These are phyloP conservation scores for Hemiprocne comata DNA, from an alignment of 2,113 vertebrate species.

Conservation along the genomic window DNA sequence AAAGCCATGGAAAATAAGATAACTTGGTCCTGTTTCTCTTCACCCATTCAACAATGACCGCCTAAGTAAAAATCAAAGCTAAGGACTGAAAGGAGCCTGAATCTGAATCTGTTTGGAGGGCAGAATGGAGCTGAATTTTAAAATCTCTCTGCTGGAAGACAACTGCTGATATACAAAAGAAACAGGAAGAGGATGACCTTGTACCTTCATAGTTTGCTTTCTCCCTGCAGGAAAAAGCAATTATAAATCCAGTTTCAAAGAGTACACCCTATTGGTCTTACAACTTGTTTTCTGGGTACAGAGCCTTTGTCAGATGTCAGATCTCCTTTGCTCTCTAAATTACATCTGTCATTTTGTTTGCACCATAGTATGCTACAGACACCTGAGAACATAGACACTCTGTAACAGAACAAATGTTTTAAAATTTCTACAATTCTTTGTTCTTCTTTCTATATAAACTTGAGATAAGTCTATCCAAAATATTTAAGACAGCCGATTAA, in stretches of 20 bases:
- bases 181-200: conserved; percentile 19
- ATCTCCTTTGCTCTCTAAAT: background rate
- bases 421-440: background rate
- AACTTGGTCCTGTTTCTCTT: background rate
- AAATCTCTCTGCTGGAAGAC: background rate
- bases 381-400: background rate
- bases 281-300: background rate
- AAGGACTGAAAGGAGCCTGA: background rate
- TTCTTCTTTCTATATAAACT: background rate
- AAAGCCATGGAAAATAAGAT: background rate
- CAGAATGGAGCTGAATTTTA: background rate
- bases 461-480: background rate
- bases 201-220: background rate
- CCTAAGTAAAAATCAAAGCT: background rate
- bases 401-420: background rate
- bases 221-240: background rate
- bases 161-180: background rate
- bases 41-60: background rate
- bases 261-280: background rate
- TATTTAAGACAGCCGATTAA: background rate
- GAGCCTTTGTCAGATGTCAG: background rate
- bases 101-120: background rate
- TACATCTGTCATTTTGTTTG: background rate
- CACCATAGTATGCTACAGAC: background rate
- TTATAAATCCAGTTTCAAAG: background rate